Conservation (phyloP, 2,888 invertebrate species). For the Drosophila peninsularis region DNA sequence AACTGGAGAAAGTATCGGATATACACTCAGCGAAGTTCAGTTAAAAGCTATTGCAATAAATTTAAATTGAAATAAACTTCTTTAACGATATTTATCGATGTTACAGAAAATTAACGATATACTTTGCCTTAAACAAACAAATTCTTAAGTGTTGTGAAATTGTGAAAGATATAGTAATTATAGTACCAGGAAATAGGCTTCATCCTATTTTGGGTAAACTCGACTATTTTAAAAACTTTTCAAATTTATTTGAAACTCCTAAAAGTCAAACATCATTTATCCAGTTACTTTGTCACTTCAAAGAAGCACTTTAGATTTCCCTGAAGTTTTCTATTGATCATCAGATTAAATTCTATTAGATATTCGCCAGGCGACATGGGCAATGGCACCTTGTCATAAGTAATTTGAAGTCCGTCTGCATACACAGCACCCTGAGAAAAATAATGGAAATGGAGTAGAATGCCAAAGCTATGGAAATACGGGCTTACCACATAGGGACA, state of each 20-base stretch:
- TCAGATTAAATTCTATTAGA: background rate
- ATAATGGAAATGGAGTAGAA: background rate
- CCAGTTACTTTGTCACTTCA: background rate
- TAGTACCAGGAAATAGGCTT: no score
- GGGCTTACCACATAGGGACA: background rate
- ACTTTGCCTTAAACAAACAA: no score
- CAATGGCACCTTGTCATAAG: background rate
- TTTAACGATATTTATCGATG: no score
- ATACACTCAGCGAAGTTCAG: no score
- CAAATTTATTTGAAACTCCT: background rate
- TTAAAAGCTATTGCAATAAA: no score
- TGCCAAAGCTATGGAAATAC: background rate
- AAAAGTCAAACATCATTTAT: background rate
- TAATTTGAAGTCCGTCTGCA: background rate
- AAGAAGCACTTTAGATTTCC: background rate
- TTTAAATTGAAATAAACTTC: no score
- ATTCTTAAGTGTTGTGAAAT: no score
- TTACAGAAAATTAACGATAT: no score
- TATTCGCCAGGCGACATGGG: background rate
- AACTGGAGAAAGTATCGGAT: background rate
- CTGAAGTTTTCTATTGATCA: background rate
- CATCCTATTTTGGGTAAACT: no score
- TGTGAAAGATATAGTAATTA: no score
- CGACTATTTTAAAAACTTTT: background rate
- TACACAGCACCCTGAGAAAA: background rate